These are phyloP conservation scores for Tylochromis polylepis DNA, from an alignment of 2,113 vertebrate genomes.

Conservation along the genomic window DNA sequence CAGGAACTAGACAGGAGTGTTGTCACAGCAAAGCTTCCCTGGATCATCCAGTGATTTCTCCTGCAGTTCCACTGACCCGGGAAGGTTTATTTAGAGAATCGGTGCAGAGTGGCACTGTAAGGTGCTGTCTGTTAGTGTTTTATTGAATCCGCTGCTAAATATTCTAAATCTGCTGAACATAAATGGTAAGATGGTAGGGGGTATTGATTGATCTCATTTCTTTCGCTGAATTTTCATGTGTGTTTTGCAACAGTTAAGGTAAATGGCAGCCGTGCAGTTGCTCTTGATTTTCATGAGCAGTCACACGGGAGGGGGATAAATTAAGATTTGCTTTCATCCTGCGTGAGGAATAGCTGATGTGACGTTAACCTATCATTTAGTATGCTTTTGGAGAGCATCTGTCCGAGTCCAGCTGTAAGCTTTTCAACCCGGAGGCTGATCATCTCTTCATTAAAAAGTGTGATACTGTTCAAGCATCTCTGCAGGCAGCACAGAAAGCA, in stretches of 20 bases:
- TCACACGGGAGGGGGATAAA: background rate
- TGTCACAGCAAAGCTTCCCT: constrained; percentile 69
- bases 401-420: constrained; percentile 49
- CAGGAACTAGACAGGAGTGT: constrained; percentile 62
- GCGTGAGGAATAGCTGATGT: constrained; percentile 24
- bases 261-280: background rate
- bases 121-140: constrained; percentile 33
- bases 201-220: background rate
- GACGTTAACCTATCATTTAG: constrained; percentile 57
- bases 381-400: constrained; percentile 49
- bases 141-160: constrained; percentile 22
- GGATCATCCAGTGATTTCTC: constrained; percentile 62
- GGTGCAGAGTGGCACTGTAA: constrained; percentile 4
- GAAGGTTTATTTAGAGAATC: constrained; percentile 62
- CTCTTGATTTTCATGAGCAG: background rate
- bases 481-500: constrained; percentile 19
- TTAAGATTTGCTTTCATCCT: background rate
- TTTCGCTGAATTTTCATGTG: background rate
- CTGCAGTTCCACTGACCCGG: constrained; percentile 53
- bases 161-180: background rate
- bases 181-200: background rate
- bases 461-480: constrained; percentile 43
- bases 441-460: constrained; percentile 60
- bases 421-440: constrained; percentile 40
- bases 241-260: background rate